A percentile compares a stretch with the other conserved stretches of the same genome.
Evolutionary conservation across 2,888 invertebrate species (phyloP).

Genomic region (Tanypteryx hageni): DNA sequence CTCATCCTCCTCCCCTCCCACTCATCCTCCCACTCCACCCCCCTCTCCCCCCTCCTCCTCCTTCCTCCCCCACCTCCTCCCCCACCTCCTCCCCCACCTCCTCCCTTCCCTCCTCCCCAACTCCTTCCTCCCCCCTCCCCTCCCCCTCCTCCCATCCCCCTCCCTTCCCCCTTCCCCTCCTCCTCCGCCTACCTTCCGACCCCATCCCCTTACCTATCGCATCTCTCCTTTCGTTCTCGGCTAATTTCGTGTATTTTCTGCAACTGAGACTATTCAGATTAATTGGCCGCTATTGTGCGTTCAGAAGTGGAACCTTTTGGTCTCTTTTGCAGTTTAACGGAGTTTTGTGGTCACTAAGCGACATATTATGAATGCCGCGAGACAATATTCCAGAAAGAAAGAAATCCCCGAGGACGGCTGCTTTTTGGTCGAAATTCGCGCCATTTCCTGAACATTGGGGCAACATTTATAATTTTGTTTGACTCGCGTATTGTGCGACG

Average conservation of each 20-base stretch:
- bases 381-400: too few relatives aligned
- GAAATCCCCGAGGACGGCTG: too few relatives aligned
- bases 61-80: background rate
- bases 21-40: background rate
- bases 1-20: slow-evolving; percentile 6
- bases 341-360: background rate
- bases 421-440: too few relatives aligned
- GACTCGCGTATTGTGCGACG: too few relatives aligned
- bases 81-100: background rate
- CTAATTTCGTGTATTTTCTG: slow-evolving; percentile 9
- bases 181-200: background rate
- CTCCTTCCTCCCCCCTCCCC: background rate
- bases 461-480: too few relatives aligned
- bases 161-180: background rate
- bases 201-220: background rate
- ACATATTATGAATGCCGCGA: too few relatives aligned
- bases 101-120: background rate
- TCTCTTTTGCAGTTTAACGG: background rate
- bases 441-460: too few relatives aligned
- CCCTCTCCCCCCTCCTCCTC: background rate
- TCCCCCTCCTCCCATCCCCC: background rate
- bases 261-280: background rate
- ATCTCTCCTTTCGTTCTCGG: background rate
- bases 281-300: background rate
- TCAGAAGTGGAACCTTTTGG: background rate